A percentile compares a stretch with the other conserved stretches of the same genome.
These are phyloP conservation scores for Petromus typicus DNA, from an alignment of 2,113 vertebrate genomes.

Conservation along the genomic window DNA sequence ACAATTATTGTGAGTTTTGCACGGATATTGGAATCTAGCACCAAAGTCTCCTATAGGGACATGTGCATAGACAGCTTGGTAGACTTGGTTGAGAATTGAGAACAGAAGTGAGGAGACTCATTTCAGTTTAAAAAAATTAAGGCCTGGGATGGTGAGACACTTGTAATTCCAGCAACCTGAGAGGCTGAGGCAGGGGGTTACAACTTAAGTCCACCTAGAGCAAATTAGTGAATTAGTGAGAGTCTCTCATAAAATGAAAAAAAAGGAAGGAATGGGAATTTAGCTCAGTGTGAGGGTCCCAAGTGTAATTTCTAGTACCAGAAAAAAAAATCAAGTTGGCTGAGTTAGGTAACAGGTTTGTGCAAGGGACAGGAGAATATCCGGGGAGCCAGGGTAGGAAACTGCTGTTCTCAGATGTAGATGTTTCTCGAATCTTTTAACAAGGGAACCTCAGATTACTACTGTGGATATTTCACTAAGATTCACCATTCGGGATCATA, in stretches of 20 bases:
- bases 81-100: background rate
- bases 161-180: background rate
- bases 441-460: background rate
- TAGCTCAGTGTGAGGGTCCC: background rate
- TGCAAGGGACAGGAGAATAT: background rate
- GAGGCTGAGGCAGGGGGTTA: background rate
- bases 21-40: background rate
- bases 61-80: background rate
- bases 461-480: background rate
- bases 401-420: background rate
- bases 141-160: too few species aligned
- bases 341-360: background rate
- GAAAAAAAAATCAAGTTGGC: background rate
- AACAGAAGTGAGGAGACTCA: background rate
- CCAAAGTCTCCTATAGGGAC: accelerated
- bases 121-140: background rate
- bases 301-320: background rate
- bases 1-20: background rate
- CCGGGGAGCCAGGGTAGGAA: background rate
- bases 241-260: background rate
- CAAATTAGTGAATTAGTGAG: background rate
- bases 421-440: background rate
- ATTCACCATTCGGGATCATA: background rate
- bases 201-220: background rate
- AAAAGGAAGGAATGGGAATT: background rate